Base-by-base conservation (phyloP, 1,140 invertebrate species). In the Armadillidium nasatum region DNA sequence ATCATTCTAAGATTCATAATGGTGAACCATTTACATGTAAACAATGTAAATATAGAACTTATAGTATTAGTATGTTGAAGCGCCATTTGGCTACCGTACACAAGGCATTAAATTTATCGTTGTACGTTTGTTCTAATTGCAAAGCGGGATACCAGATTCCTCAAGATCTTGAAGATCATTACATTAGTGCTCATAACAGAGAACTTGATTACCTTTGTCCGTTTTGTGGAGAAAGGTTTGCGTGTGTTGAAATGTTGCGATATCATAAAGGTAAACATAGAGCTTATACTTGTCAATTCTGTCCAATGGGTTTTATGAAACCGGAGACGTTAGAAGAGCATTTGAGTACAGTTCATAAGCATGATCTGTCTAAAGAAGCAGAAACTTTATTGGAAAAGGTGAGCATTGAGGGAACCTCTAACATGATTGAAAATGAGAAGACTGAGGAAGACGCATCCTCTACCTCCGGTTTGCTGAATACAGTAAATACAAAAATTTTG, bases 281-380 rank as follows among this genome's bases (percentile, higher is more conserved):
- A 44, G 73, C 80, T 44, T 81, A 75, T 67, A 73, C 74, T 11
- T 81, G 80, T 45, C 68, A 75, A 45, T 22, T 78, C 21, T 81
- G 80, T 68, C 77, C 78, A 66, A 71, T 78, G 19, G 80, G 80
- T 43, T 81, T 81, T 46, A 81, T 78, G 74, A 81, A 81, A 33
- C 74, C 75, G 19, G 80, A 81, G 44, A 73, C 73, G 7, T 67
- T 77, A 21, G 75, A 81, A 22, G 73, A 78, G 66, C 80, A 81
- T 45, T 19, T 79, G 9, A 75, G 68, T 19, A 71, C 70, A 46
- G 46, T 81, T 72, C 80, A 81, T 23, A 75, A 71, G 11, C 50
- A 73, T 73, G 80, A 78, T n/a, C 70, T 69, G 71, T 44, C 71
- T n/a, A 19, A 21, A 11, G 44, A 77, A 66, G 44, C 7, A 44